A percentile compares a stretch with the other conserved stretches of the same genome.
Evolutionary conservation across 2,888 invertebrate species (phyloP).

Genomic region (Dexiosoma caninum): DNA sequence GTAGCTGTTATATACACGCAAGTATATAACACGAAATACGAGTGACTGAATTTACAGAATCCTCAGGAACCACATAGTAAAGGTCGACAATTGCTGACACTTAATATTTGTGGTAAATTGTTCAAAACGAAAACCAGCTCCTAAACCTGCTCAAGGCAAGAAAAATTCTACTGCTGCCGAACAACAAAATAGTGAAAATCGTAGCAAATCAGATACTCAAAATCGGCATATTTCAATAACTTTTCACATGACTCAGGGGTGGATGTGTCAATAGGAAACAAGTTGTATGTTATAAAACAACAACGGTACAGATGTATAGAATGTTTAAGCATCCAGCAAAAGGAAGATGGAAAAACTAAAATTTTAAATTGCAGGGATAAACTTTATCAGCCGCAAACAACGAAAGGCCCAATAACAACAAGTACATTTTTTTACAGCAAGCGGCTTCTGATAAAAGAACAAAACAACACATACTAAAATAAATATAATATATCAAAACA

Average conservation of each 20-base stretch:
- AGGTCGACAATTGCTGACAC: conserved; percentile 85
- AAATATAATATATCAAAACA: conserved; percentile 18
- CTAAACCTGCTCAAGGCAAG: conserved; percentile 71
- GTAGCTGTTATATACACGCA: no score
- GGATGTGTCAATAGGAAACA: conserved; percentile 74
- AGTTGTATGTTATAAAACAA: not conserved
- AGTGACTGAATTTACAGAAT: no score
- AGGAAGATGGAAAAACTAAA: no score
- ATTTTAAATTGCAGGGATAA: no score
- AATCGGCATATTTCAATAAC: conserved; percentile 66
- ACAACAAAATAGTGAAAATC: conserved; percentile 69
- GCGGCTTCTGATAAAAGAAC: conserved; percentile 22
- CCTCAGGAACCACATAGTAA: no score
- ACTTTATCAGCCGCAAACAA: no score
- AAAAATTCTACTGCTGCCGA: conserved; percentile 68
- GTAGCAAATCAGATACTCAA: conserved; percentile 49
- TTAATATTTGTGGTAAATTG: conserved; percentile 84
- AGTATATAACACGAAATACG: no score
- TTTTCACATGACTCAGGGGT: conserved; percentile 72
- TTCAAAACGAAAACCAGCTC: conserved; percentile 90
- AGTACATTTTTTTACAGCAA: conserved; percentile 31
- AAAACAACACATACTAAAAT: conserved; percentile 31
- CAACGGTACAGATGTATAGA: conserved; percentile 45
- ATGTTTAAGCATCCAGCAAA: no score
- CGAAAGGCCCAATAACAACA: no score